Evolutionary conservation across 1,140 invertebrate species (phyloP).

Genomic region (Micrasema longulum): DNA sequence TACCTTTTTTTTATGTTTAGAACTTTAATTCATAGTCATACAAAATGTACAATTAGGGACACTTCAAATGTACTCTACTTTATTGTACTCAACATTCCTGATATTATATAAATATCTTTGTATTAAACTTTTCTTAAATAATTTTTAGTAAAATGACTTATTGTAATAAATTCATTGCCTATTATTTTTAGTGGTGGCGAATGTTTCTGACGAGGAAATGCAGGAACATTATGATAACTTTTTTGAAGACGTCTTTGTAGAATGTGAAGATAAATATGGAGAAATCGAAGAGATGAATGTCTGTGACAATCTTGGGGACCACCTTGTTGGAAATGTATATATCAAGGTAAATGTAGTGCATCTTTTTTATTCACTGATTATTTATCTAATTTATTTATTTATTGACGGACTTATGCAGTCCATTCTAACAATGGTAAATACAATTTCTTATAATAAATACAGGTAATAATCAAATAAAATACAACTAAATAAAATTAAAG

Average conservation of each 20-base stretch:
- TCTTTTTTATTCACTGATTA: slow-evolving; percentile 31
- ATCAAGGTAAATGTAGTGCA: slow-evolving; percentile 85
- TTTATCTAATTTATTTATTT: too few species aligned
- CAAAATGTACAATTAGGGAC: too few species aligned
- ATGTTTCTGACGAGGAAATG: slow-evolving; percentile 97
- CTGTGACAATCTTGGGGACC: slow-evolving; percentile 98
- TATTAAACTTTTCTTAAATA: not conserved
- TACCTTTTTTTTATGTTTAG: too few species aligned
- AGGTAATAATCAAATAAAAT: too few species aligned
- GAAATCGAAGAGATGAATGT: slow-evolving; percentile 99
- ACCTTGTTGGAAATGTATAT: slow-evolving; percentile 98
- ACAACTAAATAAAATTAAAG: too few species aligned
- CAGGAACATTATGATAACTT: slow-evolving; percentile 99
- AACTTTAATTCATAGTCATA: too few species aligned
- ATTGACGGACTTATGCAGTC: too few species aligned
- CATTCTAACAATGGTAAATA: too few species aligned
- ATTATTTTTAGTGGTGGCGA: slow-evolving; percentile 76
- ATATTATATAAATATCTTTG: too few species aligned
- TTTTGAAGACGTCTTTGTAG: slow-evolving; percentile 99
- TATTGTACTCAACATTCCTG: too few species aligned
- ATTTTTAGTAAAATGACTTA: not conserved
- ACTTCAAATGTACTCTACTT: too few species aligned
- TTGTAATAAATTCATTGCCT: not conserved
- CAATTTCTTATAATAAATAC: too few species aligned
- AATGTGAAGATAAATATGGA: slow-evolving; percentile 98